Evolutionary conservation across 2,888 invertebrate species (phyloP).

Genomic region (Epinotia brunnichana): DNA sequence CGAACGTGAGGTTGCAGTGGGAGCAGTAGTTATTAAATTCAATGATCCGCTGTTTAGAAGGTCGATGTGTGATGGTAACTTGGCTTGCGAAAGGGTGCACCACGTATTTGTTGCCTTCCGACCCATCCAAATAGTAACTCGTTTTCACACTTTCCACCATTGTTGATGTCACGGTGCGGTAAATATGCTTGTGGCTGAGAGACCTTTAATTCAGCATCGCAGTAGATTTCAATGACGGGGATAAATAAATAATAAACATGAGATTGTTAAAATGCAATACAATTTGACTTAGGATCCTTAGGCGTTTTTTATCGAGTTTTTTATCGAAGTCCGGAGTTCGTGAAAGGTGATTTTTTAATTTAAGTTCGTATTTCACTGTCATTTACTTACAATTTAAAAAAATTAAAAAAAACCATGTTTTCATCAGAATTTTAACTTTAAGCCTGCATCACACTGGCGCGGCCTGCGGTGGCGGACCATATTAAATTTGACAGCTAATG

Average conservation of each 20-base stretch:
- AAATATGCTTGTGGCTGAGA: background rate
- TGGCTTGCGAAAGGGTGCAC: slow-evolving; percentile 8
- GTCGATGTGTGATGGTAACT: background rate
- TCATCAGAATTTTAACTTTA: no score
- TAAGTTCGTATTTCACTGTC: no score
- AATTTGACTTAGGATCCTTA: no score
- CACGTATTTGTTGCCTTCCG: slow-evolving; percentile 15
- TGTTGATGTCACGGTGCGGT: background rate
- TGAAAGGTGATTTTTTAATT: no score
- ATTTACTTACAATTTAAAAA: no score
- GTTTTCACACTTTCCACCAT: slow-evolving; percentile 35
- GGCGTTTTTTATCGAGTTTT: no score
- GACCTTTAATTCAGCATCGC: background rate
- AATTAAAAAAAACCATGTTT: no score
- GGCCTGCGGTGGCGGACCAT: no score
- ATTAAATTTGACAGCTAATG: no score
- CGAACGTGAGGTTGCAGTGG: slow-evolving; percentile 58
- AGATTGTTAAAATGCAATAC: background rate
- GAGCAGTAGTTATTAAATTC: slow-evolving; percentile 49
- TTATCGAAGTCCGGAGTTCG: no score
- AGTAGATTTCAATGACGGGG: background rate
- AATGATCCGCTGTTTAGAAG: background rate
- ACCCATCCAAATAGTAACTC: slow-evolving; percentile 18
- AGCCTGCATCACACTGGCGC: no score
- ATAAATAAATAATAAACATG: slow-evolving; percentile 8